phyloP scores from a whole-genome alignment of 2,797 vertebrate species.

The Capromys pilorides region DNA sequence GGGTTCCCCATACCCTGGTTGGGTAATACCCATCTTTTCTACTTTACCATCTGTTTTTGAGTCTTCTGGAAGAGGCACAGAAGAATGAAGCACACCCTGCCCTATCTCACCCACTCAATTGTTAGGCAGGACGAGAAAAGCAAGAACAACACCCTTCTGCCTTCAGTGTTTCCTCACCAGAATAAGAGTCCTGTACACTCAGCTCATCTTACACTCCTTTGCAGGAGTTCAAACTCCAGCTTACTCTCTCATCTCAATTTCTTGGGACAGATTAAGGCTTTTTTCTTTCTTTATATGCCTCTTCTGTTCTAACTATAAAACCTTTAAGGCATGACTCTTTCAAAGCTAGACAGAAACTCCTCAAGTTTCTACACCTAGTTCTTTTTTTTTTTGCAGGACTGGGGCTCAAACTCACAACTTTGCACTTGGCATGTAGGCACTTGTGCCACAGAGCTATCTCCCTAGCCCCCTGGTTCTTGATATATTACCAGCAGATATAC shows the following conservation, averaged over 20 bases:
- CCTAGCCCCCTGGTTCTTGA: conserved; percentile 15
- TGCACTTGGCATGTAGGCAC: no score
- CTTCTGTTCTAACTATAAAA: background rate
- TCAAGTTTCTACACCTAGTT: background rate
- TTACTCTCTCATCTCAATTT: background rate
- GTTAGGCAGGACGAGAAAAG: no score
- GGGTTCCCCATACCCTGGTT: background rate
- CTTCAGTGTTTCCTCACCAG: background rate
- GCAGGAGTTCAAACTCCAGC: background rate
- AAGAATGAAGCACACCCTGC: background rate
- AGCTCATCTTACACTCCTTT: background rate
- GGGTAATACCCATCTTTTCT: background rate
- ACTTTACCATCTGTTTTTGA: background rate
- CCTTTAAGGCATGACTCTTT: background rate
- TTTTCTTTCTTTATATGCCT: background rate
- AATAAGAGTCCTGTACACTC: background rate
- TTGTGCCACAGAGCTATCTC: no score
- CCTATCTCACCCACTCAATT: background rate
- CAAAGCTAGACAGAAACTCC: background rate
- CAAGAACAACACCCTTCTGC: no score
- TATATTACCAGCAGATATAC: background rate
- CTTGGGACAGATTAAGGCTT: background rate
- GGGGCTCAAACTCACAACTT: no score
- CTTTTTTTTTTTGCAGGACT: no score
- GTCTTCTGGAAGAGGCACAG: background rate